These are phyloP conservation scores for Sesia bembeciformis DNA, from an alignment of 2,888 invertebrate genomes.

Conservation along the genomic window DNA sequence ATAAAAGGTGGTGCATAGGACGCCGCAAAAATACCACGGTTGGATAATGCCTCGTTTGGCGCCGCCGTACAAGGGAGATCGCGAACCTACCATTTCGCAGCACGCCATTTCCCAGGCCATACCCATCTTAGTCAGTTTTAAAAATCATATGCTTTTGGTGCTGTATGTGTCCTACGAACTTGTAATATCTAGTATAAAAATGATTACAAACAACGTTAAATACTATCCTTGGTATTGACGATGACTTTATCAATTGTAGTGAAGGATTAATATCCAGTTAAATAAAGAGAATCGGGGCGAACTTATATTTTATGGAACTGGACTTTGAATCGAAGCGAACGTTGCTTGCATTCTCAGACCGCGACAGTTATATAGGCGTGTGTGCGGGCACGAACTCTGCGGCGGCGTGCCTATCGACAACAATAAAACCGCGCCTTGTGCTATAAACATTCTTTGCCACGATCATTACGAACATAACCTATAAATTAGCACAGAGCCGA, in stretches of 20 bases:
- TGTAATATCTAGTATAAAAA: too few species aligned
- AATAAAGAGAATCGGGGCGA: conserved; percentile 43
- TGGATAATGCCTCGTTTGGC: conserved; percentile 58
- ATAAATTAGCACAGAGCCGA: conserved; percentile 62
- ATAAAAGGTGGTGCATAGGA: conserved; percentile 61
- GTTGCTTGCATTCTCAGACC: conserved; percentile 42
- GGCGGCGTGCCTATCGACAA: conserved; percentile 50
- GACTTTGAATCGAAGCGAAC: conserved; percentile 61
- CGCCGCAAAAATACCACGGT: conserved; percentile 59
- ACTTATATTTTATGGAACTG: conserved; percentile 68
- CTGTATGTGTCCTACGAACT: too few species aligned
- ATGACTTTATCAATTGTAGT: conserved; percentile 15
- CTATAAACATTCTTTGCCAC: conserved; percentile 68
- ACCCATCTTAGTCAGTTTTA: too few species aligned
- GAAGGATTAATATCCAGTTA: conserved; percentile 43
- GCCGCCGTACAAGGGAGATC: conserved; percentile 50
- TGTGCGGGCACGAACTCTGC: conserved; percentile 37
- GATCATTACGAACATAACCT: conserved; percentile 68
- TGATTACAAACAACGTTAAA: too few species aligned
- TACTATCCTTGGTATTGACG: too few species aligned
- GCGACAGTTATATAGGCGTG: conserved; percentile 58
- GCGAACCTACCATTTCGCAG: conserved; percentile 7
- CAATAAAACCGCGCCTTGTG: conserved; percentile 67
- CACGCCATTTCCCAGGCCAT: too few species aligned
- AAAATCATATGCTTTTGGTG: too few species aligned